phyloP scores from a whole-genome alignment of 2,797 vertebrate species.

The Mormyrops attenuatus region DNA sequence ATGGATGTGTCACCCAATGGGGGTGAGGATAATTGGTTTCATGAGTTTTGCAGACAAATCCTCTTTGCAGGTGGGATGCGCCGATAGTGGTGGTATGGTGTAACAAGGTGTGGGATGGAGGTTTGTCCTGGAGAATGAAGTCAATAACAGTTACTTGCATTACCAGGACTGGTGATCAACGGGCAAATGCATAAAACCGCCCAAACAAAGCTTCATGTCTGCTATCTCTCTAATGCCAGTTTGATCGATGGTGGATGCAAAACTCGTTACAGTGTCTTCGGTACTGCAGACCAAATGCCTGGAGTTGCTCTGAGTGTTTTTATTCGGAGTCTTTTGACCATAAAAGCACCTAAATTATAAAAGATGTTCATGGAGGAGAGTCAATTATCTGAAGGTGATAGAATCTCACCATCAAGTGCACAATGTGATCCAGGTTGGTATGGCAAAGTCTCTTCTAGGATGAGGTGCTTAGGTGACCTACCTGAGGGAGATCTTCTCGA shows the following conservation, averaged over 20 bases:
- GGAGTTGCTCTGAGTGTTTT: neutral
- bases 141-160: neutral
- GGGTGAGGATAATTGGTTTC: neutral
- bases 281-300: neutral
- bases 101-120: neutral
- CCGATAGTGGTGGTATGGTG: neutral
- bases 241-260: neutral
- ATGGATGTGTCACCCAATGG: neutral
- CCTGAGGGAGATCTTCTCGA: slow-evolving; percentile 94
- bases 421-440: neutral
- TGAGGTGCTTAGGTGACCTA: slow-evolving; percentile 38
- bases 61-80: neutral
- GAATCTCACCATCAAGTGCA: neutral
- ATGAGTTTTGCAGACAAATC: neutral
- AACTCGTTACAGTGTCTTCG: neutral
- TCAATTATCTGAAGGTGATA: neutral
- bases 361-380: neutral
- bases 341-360: neutral
- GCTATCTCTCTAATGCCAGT: neutral
- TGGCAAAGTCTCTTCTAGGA: neutral
- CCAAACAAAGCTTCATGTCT: neutral
- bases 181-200: neutral
- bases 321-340: neutral
- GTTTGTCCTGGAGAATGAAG: neutral
- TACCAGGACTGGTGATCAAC: neutral